Conservation (phyloP, 2,797 vertebrate species). For the Apodemus agrarius region DNA sequence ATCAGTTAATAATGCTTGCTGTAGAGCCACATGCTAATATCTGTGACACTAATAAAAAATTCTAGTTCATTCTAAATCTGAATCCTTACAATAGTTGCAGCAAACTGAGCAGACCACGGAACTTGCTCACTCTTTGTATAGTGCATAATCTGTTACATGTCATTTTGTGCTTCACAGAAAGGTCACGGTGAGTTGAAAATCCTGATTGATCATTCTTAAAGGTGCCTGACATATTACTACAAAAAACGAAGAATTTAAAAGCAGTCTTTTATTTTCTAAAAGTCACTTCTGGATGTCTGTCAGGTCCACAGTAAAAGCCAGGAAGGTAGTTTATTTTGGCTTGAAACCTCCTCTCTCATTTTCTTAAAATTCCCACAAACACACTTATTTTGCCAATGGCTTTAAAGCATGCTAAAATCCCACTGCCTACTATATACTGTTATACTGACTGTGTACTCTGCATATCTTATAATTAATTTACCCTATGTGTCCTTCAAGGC, state of each 20-base stretch:
- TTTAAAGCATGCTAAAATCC: background rate
- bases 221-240: conserved; percentile 27
- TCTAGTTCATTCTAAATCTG: background rate
- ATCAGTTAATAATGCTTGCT: conserved; percentile 21
- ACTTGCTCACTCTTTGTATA: background rate
- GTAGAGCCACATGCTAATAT: conserved; percentile 11
- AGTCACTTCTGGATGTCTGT: conserved; percentile 3
- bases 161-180: conserved; percentile 63
- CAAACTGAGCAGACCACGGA: background rate
- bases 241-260: conserved; percentile 48
- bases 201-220: conserved; percentile 67
- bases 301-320: background rate
- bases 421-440: background rate
- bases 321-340: background rate
- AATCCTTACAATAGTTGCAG: background rate
- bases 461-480: background rate
- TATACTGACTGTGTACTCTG: background rate
- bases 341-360: background rate
- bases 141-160: conserved; percentile 37
- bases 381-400: background rate
- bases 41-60: conserved; percentile 2
- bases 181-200: conserved; percentile 16
- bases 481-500: background rate
- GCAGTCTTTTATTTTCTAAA: conserved; percentile 31
- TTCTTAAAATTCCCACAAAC: background rate